Base-by-base conservation (phyloP, 2,888 invertebrate species). In the Eupeodes latifasciatus region DNA sequence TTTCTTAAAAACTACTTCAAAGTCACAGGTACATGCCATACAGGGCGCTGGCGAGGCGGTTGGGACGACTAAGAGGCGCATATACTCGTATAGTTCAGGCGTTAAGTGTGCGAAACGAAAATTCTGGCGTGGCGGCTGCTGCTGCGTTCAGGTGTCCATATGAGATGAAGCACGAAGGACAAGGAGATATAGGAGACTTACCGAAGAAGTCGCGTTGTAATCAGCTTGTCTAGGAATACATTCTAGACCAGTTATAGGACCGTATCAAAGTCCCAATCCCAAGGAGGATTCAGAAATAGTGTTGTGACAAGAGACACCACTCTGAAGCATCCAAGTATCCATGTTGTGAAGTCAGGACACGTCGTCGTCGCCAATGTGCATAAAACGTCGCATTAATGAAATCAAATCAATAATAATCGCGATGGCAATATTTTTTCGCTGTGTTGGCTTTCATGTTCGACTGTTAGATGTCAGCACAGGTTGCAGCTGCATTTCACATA, bases 401-500 rank as follows among this genome's bases (percentile, higher is more conserved):
- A 88, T 85, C 84, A 85, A 88, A 85, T 88, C 88, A 81, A 78
- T 85, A 85, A 84, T 81, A 88, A 87, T 87, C 77, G 79, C 69
- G 51, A 69, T 76, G 49, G 71, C 67, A 72, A 67, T 61, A 55
- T 57, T 61, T 62, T 62, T 36, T 77, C 66, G 55, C 40, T 55
- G 19, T 49, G 19, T 34, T 53, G 80, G 62, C 59, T 80, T 80
- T 80, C 66, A 51, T 67, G 81, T 84, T 79, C 64, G 61, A 74
- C 78, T 81, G 77, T 64, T 88, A 85, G 85, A 88, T 81, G 84
- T 88, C 88, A 88, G 84, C 81, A 87, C 84, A 67, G 71, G 44
- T n/a, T 67, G 78, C 81, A 81, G 79, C 86, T 86, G 82, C 79
- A 74, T 51, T 19, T 64, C 62, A 75, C 61, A 61, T 47, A 74